Percentiles rank a stretch among this genome's conserved stretches.
Evolutionary conservation across 2,113 vertebrate species (phyloP).

Genomic region (Clupea harengus): DNA sequence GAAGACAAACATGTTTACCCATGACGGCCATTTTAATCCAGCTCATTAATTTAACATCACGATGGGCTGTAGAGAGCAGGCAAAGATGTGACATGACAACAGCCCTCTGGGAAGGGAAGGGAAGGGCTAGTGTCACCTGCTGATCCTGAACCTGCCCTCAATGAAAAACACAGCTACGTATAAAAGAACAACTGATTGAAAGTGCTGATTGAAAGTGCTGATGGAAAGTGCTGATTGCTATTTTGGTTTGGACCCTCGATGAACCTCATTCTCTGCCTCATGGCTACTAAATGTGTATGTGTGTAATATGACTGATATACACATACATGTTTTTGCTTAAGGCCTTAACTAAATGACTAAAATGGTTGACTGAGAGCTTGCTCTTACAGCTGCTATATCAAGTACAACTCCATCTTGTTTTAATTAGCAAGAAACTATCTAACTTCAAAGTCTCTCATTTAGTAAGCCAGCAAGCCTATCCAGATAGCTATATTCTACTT

Average conservation of each 20-base stretch:
- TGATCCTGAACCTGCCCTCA: neutral
- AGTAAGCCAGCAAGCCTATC: neutral
- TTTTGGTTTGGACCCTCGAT: neutral
- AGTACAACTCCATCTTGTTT: neutral
- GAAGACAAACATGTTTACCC: conserved; percentile 46
- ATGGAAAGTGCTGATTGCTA: neutral
- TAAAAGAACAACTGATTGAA: neutral
- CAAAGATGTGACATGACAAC: neutral
- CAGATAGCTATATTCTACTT: neutral
- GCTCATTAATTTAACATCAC: conserved; percentile 58
- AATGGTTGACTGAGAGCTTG: neutral
- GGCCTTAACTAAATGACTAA: too few species aligned
- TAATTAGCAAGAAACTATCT: neutral
- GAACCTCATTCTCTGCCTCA: neutral
- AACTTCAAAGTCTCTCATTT: neutral
- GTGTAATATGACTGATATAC: neutral
- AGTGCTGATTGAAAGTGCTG: neutral
- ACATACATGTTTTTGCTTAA: neutral
- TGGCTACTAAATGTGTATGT: neutral
- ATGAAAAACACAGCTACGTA: neutral
- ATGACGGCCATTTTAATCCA: conserved; percentile 46
- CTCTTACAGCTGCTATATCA: neutral
- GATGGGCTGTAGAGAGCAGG: conserved; percentile 21
- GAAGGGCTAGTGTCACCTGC: neutral
- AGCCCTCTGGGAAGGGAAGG: neutral